Base-by-base conservation (phyloP, 1,140 invertebrate genomes). In the Sogatella furcifera region DNA sequence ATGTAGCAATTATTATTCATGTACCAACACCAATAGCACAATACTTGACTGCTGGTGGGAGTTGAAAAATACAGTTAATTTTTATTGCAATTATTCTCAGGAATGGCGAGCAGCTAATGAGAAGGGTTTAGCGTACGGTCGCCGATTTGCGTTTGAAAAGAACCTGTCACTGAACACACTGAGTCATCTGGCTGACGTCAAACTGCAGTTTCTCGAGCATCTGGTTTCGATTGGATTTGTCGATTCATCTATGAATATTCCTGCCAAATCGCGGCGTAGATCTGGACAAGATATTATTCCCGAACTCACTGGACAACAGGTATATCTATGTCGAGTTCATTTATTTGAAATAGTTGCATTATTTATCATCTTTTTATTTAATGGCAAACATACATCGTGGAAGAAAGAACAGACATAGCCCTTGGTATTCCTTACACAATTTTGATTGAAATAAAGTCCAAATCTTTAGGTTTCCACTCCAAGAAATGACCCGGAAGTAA, bases 151-250 rank as follows among this genome's bases (percentile, higher is more conserved):
- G 1, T 81, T 77, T 61, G 83, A 90, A 66, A 84, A 91, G 71
- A 92, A 79, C 68, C 73, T 93, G 1, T 91, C 89, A 0, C 67
- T 80, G 53, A 83, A 81, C 70, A 89, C 87, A 0, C 71, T 92
- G 9, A 71, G 81, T 54, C 86, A 85, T 66, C 75, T 93, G 62
- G 80, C 79, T 0, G 87, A 92, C 66, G 85, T 92, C 62, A 92
- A 92, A 68, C 81, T 85, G 69, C 90, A 94, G 71, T 80, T 91
- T 64, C 76, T 90, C n/a, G 85, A 89, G 56, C 71, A 91, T n/a
- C 73, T 94, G 15, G 79, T 84, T 1, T 82, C 84, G n/a, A 88
- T 91, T 59, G 87, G 87, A 2, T 92, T 93, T 72, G 80, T 88
- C 14, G 80, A 84, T 10, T 38, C 34, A 28, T 2, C 24, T 1